Evolutionary conservation across 2,888 invertebrate genomes (phyloP).

Genomic region (Lepidochrysops patricia): DNA sequence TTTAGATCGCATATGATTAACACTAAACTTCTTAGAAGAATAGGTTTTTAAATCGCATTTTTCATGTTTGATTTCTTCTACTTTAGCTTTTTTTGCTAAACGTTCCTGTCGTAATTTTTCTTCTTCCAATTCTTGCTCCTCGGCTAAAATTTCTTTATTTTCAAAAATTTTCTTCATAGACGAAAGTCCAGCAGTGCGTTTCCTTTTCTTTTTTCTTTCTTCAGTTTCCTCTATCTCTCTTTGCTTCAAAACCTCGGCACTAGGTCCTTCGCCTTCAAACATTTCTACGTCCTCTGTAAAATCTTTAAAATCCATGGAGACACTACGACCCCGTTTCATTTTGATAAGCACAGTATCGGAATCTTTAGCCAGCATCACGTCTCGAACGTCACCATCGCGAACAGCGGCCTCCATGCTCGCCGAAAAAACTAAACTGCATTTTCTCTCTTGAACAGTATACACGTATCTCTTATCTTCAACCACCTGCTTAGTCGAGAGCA

Average conservation of each 20-base stretch:
- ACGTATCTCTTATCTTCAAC: slow-evolving; percentile 78
- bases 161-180: slow-evolving; percentile 83
- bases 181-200: slow-evolving; percentile 77
- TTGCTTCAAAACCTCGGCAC: slow-evolving; percentile 76
- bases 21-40: slow-evolving; percentile 61
- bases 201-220: slow-evolving; percentile 71
- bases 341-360: slow-evolving; percentile 83
- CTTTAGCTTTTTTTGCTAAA: slow-evolving; percentile 55
- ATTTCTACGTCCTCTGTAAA: slow-evolving; percentile 74
- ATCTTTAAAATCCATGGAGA: slow-evolving; percentile 81
- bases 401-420: slow-evolving; percentile 84
- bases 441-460: slow-evolving; percentile 83
- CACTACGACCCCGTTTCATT: slow-evolving; percentile 81
- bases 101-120: slow-evolving; percentile 58
- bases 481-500: slow-evolving; percentile 76
- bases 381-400: slow-evolving; percentile 83
- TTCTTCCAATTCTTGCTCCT: slow-evolving; percentile 75
- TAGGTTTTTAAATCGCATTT: slow-evolving; percentile 64
- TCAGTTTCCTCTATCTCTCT: slow-evolving; percentile 74
- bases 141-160: slow-evolving; percentile 81
- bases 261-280: slow-evolving; percentile 82
- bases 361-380: slow-evolving; percentile 84
- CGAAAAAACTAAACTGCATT: slow-evolving; percentile 83
- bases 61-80: slow-evolving; percentile 59
- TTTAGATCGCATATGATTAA: slow-evolving; percentile 67